Evolutionary conservation across 1,140 invertebrate species (phyloP).

Genomic region (Drosophila pachea): DNA sequence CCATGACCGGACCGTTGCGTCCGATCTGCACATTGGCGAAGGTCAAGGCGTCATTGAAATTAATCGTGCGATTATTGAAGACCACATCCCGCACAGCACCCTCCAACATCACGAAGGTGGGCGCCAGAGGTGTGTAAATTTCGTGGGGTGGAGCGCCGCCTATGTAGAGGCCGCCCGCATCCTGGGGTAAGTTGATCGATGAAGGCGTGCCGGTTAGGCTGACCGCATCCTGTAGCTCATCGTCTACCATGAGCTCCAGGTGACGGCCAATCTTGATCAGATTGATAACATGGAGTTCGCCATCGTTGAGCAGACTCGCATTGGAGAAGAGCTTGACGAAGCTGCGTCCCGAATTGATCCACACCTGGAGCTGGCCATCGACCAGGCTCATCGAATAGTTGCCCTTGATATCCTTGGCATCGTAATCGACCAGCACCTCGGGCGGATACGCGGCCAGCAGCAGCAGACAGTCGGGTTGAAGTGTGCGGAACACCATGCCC

Average conservation of each 20-base stretch:
- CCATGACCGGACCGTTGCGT: constrained; percentile 82
- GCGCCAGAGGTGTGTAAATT: constrained; percentile 64
- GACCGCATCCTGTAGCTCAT: constrained; percentile 81
- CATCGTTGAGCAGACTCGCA: constrained; percentile 82
- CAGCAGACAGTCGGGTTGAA: constrained; percentile 85
- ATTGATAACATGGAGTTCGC: constrained; percentile 82
- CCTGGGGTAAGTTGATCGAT: constrained; percentile 80
- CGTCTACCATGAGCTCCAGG: constrained; percentile 85
- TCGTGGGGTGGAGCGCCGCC: constrained; percentile 76
- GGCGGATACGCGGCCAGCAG: constrained; percentile 86
- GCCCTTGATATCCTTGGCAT: constrained; percentile 79
- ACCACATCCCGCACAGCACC: constrained; percentile 90
- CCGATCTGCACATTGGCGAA: constrained; percentile 88
- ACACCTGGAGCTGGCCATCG: constrained; percentile 83
- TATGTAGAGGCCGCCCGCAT: constrained; percentile 79
- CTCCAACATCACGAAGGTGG: constrained; percentile 82
- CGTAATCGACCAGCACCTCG: constrained; percentile 79
- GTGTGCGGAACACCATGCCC: constrained; percentile 89
- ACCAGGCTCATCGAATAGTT: constrained; percentile 85
- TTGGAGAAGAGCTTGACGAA: constrained; percentile 83
- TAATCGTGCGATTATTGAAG: constrained; percentile 86
- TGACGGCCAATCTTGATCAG: constrained; percentile 80
- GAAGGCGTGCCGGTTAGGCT: constrained; percentile 80
- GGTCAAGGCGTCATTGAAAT: constrained; percentile 83
- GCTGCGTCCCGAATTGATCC: constrained; percentile 84